Percentiles rank a stretch among this genome's conserved stretches.
Conservation (phyloP, 1,140 invertebrate species). For the Pseudomyrmex flavicornis region DNA sequence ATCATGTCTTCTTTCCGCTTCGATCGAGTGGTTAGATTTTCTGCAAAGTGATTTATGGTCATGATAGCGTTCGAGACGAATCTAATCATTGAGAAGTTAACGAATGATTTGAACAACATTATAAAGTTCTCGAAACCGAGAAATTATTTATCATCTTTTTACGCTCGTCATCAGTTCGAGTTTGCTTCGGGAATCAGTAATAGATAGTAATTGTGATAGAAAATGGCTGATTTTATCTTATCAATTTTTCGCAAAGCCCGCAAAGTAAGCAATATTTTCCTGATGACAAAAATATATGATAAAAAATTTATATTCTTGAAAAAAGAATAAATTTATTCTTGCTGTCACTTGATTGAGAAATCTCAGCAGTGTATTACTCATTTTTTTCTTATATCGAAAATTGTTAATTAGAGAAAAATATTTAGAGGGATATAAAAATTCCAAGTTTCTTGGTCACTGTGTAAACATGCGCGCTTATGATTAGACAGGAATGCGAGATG, state of each 20-base stretch:
- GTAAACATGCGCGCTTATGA: background rate
- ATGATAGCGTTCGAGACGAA: background rate
- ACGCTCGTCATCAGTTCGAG: background rate
- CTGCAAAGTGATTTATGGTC: slow-evolving; percentile 28
- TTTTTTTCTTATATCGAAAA: background rate
- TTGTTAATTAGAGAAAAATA: too few species aligned
- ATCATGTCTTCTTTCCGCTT: slow-evolving; percentile 18
- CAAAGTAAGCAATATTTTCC: background rate
- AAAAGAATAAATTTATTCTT: background rate
- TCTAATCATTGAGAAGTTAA: slow-evolving; percentile 21
- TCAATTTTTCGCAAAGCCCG: background rate
- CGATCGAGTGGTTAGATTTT: slow-evolving; percentile 19
- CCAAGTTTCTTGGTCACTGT: background rate
- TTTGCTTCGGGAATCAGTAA: background rate
- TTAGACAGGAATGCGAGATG: slow-evolving; percentile 30
- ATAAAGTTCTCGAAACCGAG: slow-evolving; percentile 9
- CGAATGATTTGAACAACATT: slow-evolving; percentile 10
- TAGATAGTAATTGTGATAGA: background rate
- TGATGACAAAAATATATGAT: background rate
- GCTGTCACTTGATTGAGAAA: background rate
- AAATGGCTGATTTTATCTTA: slow-evolving; percentile 5
- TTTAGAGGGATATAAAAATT: too few species aligned
- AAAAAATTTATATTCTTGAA: background rate
- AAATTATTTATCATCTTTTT: background rate
- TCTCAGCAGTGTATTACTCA: background rate